These are phyloP conservation scores for Otus sunia DNA, from an alignment of 2,113 vertebrate species.

Conservation along the genomic window DNA sequence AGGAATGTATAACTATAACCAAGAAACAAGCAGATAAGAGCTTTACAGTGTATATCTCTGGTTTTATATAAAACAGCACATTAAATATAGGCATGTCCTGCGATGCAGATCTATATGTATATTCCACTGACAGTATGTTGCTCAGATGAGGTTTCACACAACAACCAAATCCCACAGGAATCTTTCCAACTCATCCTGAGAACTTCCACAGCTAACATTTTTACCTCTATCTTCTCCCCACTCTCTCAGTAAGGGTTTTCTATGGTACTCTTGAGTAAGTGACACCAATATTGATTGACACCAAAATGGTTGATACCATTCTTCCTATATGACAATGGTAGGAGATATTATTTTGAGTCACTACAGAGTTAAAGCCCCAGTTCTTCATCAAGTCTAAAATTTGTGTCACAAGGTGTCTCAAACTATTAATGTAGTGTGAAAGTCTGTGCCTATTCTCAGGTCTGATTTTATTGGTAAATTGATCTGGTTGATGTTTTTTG, in stretches of 20 bases:
- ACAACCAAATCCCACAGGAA: neutral
- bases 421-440: neutral
- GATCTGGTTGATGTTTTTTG: neutral
- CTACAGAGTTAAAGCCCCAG: neutral
- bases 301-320: neutral
- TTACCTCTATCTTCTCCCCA: rapidly evolving
- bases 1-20: neutral
- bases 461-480: neutral
- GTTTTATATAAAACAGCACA: neutral
- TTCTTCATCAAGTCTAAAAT: neutral
- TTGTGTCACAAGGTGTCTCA: neutral
- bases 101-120: neutral
- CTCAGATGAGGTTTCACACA: neutral
- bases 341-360: neutral
- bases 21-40: neutral
- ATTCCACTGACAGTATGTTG: neutral
- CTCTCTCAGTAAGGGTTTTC: neutral
- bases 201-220: neutral
- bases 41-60: neutral
- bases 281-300: neutral
- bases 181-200: neutral
- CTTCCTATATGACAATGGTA: neutral
- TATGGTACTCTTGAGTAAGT: neutral
- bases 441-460: neutral
- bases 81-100: neutral